phyloP scores from a whole-genome alignment of 2,797 vertebrate genomes.

The Tinamus major region DNA sequence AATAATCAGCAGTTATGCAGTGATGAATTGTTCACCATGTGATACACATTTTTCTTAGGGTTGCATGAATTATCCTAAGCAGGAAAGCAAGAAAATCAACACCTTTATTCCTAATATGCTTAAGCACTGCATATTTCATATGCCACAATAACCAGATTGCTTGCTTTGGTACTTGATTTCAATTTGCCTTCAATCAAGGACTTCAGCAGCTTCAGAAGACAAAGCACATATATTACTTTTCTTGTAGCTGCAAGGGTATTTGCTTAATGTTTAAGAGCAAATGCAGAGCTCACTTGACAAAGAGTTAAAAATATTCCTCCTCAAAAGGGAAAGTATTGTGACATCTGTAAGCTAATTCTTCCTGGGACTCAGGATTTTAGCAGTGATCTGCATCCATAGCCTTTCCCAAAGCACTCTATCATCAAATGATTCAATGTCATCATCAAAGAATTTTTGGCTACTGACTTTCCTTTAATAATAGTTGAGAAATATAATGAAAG shows the following conservation, averaged over 20 bases:
- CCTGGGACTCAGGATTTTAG: constrained; percentile 52
- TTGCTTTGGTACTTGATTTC: constrained; percentile 5
- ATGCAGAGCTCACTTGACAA: neutral
- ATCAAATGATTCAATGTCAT: constrained; percentile 78
- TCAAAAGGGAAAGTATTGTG: constrained; percentile 67
- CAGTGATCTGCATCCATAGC: constrained; percentile 52
- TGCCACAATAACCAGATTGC: neutral
- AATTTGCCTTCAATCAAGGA: constrained; percentile 8
- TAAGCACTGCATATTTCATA: neutral
- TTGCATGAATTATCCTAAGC: neutral
- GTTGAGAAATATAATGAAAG: constrained; percentile 81
- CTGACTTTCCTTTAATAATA: constrained; percentile 79
- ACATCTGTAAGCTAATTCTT: constrained; percentile 69
- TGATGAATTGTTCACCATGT: neutral
- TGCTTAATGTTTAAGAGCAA: neutral
- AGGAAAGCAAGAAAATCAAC: neutral
- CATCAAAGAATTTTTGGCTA: constrained; percentile 79
- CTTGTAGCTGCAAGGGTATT: neutral
- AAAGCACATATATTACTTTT: constrained; percentile 30
- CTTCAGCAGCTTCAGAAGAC: neutral
- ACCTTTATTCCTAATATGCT: neutral
- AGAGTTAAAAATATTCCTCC: constrained; percentile 39
- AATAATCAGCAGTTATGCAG: neutral
- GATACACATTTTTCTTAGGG: neutral
- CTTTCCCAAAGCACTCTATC: constrained; percentile 69